Evolutionary conservation across 2,888 invertebrate genomes (phyloP), one percentile per base, ranked within the genome.

Genomic region (Agonopterix alstromeriana): DNA sequence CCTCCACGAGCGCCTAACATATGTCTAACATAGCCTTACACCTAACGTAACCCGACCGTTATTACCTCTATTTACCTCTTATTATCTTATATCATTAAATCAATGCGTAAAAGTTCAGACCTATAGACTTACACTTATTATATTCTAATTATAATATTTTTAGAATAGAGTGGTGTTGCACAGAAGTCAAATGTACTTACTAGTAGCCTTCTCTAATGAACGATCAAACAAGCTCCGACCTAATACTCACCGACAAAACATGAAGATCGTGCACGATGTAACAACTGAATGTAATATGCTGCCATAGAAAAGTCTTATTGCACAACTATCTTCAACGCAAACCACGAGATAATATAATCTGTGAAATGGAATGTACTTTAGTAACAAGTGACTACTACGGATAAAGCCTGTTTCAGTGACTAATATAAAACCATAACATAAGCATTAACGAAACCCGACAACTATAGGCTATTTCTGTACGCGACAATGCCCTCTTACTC

Each of bases 141-240:
- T 27, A 54, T 50, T 55, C 63, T 69, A 63, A 59, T 53, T 56
- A 60, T 60, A 52, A 63, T 58, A 50, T 45, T 58, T 58, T 54
- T 43, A 55, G 59, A 53, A 58, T 57, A 48, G 45, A 50, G 47
- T 55, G 55, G 55, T 61, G 55, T 49, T 45, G 57, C 48, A 56
- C 50, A 48, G 46, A 55, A 56, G 50, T 53, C 51, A 50, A 54
- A 27, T 27, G 7, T 17, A 17, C 17, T 27, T 49, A 52, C 44
- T 45, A 38, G 12, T 45, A 27, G 27, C 5, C 27, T 27, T 5
- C 7, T 27, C 27, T 27, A 27, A 27, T 27, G 7, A 27, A 27
- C 27, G 1, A 27, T 27, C 27, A 27, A 27, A 27, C 27, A 27
- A 27, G 7, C 5, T 27, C 27, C 27, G 27, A 27, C 27, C 5